These are phyloP conservation scores for Alectoris magna DNA, from an alignment of 2,797 vertebrate genomes.

Conservation along the genomic window DNA sequence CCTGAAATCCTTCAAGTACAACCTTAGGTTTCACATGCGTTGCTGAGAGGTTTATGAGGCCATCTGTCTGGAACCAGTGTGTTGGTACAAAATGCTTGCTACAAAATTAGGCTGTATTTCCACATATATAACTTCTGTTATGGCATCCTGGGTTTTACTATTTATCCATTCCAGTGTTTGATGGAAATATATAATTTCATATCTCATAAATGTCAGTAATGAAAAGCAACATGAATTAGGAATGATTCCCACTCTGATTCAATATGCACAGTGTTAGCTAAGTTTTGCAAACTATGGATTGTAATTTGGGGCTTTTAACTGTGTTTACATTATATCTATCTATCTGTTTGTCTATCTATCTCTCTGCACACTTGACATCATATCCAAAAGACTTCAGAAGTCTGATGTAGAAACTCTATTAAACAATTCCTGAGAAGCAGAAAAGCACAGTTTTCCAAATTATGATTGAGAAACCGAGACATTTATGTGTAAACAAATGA, in stretches of 20 bases:
- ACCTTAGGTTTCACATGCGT: conserved; percentile 21
- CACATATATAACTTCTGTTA: conserved; percentile 1
- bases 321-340: background rate
- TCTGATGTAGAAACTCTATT: background rate
- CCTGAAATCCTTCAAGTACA: conserved; percentile 27
- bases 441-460: background rate
- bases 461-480: background rate
- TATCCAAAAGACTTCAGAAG: background rate
- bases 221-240: background rate
- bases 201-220: background rate
- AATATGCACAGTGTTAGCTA: background rate
- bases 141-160: conserved; percentile 17
- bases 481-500: conserved; percentile 3
- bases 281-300: background rate
- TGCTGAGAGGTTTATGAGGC: conserved; percentile 52
- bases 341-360: background rate
- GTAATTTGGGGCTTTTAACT: background rate
- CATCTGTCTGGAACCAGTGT: conserved; percentile 23
- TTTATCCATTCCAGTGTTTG: background rate
- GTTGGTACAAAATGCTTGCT: conserved; percentile 6
- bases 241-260: background rate
- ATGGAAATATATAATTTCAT: background rate
- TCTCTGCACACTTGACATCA: background rate
- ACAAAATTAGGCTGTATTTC: conserved; percentile 21
- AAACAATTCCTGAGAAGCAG: background rate